Base-by-base conservation (phyloP, 2,888 invertebrate genomes). In the Pandemis cinnamomeana region DNA sequence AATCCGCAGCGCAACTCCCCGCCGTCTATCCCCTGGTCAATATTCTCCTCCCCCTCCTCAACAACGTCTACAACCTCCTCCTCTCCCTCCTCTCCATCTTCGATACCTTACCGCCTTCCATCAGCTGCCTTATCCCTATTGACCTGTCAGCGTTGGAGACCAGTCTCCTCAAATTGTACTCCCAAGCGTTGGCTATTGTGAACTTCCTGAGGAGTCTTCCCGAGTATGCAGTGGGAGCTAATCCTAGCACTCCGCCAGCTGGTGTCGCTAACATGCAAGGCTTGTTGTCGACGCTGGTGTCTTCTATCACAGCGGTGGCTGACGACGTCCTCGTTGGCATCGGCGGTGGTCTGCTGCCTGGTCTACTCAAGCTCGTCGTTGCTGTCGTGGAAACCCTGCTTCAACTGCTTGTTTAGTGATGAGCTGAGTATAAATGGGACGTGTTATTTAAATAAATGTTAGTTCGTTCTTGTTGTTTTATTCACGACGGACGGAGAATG, bases 21-120 rank as follows among this genome's bases (percentile, higher is more conserved):
- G 93, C 94, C 0, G 93, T 93, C 0, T 93, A 93, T 73, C 94
- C 93, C 0, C 79, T 94, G 60, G 93, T 93, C 0, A 94, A 94
- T 83, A 91, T 94, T 6, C 86, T 94, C 0, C 84, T 93, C 0
- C 93, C 93, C 0, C 88, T 94, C 0, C 79, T 94, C 0, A 94
- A 94, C 84, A 94, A 93, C 83, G 94, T 94, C 0, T 94, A 94
- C 84, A 94, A 93, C 72, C 89, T 94, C 1, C 87, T 94, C 0
- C 84, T 94, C 0, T 92, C 93, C 0, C 86, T 94, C 0, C 86
- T 94, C 0, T 93, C 93, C 0, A 92, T 93, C 75, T 93, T 94
- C 78, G 93, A 94, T 77, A 92, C 93, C 0, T 83, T 94, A 0
- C 93, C 93, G 0, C 84, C 93, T 0, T 87, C 91, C 0, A 86